Conservation (phyloP, 1,140 invertebrate genomes). For the Odontomachus brunneus region DNA sequence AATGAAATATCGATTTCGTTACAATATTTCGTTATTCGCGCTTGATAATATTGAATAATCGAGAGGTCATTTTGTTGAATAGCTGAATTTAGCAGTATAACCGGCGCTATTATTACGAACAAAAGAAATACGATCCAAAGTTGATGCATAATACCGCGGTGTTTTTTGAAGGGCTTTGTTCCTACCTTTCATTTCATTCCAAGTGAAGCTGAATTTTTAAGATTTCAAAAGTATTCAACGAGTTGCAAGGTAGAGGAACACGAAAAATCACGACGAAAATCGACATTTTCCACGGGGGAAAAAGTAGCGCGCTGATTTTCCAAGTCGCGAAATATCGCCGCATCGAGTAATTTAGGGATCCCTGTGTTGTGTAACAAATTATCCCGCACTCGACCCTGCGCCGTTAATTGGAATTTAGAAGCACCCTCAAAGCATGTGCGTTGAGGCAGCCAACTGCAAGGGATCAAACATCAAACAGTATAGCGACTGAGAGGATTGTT, state of each 20-base stretch:
- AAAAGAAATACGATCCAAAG: neutral
- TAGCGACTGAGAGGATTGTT: constrained; percentile 36
- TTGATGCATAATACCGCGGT: neutral
- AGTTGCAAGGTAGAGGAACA: too few species aligned
- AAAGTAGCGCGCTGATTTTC: too few species aligned
- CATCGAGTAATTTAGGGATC: too few species aligned
- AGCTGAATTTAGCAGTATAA: too few species aligned
- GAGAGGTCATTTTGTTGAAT: neutral
- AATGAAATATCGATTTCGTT: constrained; percentile 22
- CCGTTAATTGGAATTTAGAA: constrained; percentile 5
- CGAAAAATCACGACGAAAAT: too few species aligned
- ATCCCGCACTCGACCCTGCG: neutral
- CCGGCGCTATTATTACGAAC: constrained; percentile 10
- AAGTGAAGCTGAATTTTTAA: neutral
- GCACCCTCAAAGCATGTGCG: neutral
- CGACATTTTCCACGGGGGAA: too few species aligned
- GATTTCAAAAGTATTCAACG: too few species aligned
- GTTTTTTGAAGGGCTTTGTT: neutral
- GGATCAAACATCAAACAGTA: constrained; percentile 11
- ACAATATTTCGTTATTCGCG: constrained; percentile 8
- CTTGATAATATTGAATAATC: constrained; percentile 28
- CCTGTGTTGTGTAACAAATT: too few species aligned
- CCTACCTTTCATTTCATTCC: neutral
- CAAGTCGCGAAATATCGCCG: too few species aligned
- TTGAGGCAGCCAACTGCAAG: constrained; percentile 19